Evolutionary conservation across 2,113 vertebrate species (phyloP), one percentile per base, ranked within the genome.

Genomic region (Pseudolaguvia tuberculata): DNA sequence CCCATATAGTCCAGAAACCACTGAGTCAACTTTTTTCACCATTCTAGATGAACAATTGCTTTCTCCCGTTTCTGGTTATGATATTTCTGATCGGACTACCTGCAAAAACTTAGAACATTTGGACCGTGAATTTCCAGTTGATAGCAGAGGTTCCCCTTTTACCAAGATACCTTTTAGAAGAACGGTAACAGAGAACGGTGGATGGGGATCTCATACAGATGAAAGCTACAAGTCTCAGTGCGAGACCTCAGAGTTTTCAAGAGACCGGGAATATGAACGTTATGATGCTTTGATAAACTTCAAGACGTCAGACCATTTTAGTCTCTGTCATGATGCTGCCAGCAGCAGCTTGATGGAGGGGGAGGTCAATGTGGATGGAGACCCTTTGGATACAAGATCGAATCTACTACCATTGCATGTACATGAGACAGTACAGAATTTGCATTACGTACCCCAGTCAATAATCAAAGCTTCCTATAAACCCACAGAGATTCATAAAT

Each of bases 341-440:
- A 84, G 85, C 56, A 93, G 92, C 77, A 89, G 88, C 62, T 90
- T 93, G 29, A 83, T 88, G 76, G 94, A 96, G 80, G 65, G 94
- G 0, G 93, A 92, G 77, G 72, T 90, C 2, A 90, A 89, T 74
- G 90, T 91, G 1, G 91, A 92, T 55, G 93, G 89, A 39, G 93
- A 91, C 70, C 86, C 90, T 6, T 80, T 86, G 70, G 91, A 92
- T 4, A 74, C 70, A 1, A 85, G 90, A 35, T 47, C 90, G 6
- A 86, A 84, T 25, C 79, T 73, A 0, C 81, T 80, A 58, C 76
- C 79, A 76, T 78, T 69, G 0, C 80, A 52, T 51, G n/a, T n/a
- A n/a, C 78, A 70, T 53, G 45, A 67, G 45, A 20, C 17, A 67
- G 15, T 11, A 50, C 69, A 75, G 81, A 10, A 68, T 47, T 79